Conservation (phyloP, 2,113 vertebrate species). For the Strix uralensis region DNA sequence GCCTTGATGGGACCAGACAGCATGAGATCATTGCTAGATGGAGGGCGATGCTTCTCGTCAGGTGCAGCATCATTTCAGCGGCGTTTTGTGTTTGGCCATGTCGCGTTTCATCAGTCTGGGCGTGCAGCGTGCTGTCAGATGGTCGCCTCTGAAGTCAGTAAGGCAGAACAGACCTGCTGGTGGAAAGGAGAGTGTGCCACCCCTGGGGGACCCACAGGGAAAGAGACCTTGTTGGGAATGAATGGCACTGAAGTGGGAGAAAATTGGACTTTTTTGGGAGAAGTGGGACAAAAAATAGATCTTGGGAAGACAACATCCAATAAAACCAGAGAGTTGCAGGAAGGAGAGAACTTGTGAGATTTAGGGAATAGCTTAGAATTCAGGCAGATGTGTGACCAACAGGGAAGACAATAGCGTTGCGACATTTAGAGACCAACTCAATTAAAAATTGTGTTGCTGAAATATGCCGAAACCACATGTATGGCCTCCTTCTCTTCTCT, state of each 20-base stretch:
- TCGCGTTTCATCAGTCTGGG: background rate
- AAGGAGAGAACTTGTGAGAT: background rate
- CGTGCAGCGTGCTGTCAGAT: background rate
- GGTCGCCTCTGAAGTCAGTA: background rate
- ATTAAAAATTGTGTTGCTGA: background rate
- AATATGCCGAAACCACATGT: background rate
- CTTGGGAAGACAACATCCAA: background rate
- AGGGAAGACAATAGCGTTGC: background rate
- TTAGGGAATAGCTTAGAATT: background rate
- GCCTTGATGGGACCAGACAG: background rate
- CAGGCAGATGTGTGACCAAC: fast-evolving
- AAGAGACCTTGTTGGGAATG: fast-evolving
- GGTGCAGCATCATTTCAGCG: background rate
- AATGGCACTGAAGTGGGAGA: background rate
- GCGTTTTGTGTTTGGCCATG: background rate
- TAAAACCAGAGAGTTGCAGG: background rate
- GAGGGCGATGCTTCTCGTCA: background rate
- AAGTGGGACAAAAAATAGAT: background rate
- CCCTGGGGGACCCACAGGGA: fast-evolving
- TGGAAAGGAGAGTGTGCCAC: background rate
- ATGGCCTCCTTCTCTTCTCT: background rate
- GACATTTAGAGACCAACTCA: background rate
- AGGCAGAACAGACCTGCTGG: background rate
- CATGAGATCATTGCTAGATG: background rate
- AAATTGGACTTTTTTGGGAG: background rate